Evolutionary conservation across 2,797 vertebrate genomes (phyloP).

Genomic region (Hylomyscus alleni): DNA sequence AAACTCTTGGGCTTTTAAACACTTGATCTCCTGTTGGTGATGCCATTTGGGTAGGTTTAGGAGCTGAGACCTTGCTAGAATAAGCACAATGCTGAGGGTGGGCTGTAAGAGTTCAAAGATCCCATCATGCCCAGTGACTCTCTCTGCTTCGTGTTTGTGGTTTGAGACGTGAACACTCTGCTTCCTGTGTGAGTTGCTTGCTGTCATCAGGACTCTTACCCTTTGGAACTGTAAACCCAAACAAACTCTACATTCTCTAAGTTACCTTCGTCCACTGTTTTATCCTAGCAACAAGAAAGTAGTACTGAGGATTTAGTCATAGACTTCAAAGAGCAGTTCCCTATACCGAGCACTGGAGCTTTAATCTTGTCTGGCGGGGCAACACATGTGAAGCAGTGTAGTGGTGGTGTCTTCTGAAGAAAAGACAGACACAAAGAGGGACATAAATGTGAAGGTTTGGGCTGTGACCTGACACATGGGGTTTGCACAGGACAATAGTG

Average conservation of each 20-base stretch:
- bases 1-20: not conserved
- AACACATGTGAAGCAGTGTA: not conserved
- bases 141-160: not conserved
- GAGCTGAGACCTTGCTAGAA: not conserved
- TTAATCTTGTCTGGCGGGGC: not conserved
- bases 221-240: too few relatives aligned
- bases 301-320: not conserved
- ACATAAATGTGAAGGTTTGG: not conserved
- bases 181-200: not conserved
- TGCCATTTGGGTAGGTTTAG: not conserved
- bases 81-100: not conserved
- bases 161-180: not conserved
- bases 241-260: not conserved
- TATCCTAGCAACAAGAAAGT: not conserved
- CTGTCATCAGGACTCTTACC: not conserved
- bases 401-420: not conserved
- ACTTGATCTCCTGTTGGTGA: not conserved
- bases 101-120: not conserved
- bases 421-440: not conserved
- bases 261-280: not conserved
- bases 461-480: not conserved
- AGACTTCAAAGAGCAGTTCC: not conserved
- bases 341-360: not conserved
- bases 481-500: not conserved
- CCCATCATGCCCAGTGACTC: too few relatives aligned